Percentiles rank a stretch among this genome's conserved stretches.
Conservation (phyloP, 2,113 vertebrate genomes). For the Callaeas wilsoni region DNA sequence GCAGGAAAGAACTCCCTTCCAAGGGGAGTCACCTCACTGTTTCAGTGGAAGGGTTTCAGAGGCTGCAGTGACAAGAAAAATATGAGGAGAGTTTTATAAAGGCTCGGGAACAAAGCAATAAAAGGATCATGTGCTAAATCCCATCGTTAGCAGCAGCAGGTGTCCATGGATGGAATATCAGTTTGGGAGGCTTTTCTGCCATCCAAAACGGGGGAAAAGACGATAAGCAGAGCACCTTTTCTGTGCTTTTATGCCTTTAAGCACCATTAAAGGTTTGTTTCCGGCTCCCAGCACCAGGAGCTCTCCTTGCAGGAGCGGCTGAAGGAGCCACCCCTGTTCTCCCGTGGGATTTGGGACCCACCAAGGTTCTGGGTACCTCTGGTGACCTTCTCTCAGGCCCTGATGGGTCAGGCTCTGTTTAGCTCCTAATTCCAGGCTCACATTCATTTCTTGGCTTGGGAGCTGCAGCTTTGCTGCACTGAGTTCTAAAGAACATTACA, state of each 20-base stretch:
- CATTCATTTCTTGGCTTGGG: neutral
- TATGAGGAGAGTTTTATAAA: neutral
- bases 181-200: neutral
- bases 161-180: neutral
- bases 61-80: neutral
- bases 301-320: neutral
- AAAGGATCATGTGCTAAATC: slow-evolving; percentile 22
- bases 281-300: neutral
- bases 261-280: accelerated
- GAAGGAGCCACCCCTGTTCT: neutral
- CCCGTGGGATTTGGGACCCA: accelerated
- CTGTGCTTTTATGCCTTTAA: neutral
- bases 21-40: neutral
- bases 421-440: neutral
- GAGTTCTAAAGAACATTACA: neutral
- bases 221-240: neutral
- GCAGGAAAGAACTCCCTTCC: neutral
- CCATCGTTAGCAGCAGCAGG: neutral
- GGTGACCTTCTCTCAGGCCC: too few relatives aligned
- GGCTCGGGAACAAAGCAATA: neutral
- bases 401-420: neutral
- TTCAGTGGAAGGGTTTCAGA: neutral
- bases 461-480: neutral
- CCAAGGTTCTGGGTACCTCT: neutral
- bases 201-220: neutral